Evolutionary conservation across 2,888 invertebrate genomes (phyloP).

Genomic region (Rhimphoctona megacephalus): DNA sequence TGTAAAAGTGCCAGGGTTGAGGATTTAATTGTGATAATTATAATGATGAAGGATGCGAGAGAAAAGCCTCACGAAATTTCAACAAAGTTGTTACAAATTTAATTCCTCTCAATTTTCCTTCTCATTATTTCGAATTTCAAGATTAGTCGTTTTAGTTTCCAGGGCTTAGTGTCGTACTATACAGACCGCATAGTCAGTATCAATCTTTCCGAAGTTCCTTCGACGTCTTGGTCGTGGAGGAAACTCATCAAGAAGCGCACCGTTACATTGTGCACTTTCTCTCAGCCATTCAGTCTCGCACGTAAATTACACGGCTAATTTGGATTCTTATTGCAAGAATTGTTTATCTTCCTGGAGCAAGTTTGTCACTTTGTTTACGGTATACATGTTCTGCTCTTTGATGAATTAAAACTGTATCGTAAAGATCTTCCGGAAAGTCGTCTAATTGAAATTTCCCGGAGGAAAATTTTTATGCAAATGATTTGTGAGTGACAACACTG

Average conservation of each 20-base stretch:
- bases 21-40: neutral
- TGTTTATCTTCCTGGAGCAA: neutral
- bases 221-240: neutral
- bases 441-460: neutral
- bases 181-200: constrained; percentile 2
- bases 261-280: neutral
- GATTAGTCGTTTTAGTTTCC: constrained; percentile 1
- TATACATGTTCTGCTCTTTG: neutral
- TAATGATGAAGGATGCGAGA: constrained; percentile 21
- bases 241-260: constrained; percentile 1
- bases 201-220: constrained; percentile 12
- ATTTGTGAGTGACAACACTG: neutral
- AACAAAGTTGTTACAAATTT: constrained; percentile 23
- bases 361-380: neutral
- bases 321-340: constrained; percentile 4
- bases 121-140: constrained; percentile 7
- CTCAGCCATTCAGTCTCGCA: neutral
- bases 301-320: neutral
- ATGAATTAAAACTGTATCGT: neutral
- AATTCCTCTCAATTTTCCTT: neutral
- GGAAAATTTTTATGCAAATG: neutral
- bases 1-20: neutral
- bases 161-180: neutral
- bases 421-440: neutral
- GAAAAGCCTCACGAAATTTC: constrained; percentile 18